Conservation (phyloP, 2,797 vertebrate genomes). For the Urosaurus nigricauda region DNA sequence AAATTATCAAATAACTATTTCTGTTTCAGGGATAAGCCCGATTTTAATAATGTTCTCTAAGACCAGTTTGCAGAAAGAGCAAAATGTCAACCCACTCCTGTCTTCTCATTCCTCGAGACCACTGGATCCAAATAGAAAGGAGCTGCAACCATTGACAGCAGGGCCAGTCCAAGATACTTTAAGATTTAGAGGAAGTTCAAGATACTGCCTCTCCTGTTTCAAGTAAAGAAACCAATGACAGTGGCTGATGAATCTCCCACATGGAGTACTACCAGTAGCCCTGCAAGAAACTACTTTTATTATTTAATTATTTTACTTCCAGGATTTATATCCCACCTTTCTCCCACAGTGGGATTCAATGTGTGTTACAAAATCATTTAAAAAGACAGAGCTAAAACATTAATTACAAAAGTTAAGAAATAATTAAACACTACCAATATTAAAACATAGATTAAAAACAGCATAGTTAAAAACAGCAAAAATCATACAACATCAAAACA, state of each 20-base stretch:
- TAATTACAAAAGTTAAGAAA: no score
- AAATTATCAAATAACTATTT: constrained; percentile 6
- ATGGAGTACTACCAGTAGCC: no score
- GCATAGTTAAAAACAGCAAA: no score
- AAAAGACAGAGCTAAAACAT: no score
- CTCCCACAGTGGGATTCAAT: no score
- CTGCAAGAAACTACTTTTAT: no score
- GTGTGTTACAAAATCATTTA: no score
- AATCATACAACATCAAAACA: no score
- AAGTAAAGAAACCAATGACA: background rate
- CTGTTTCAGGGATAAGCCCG: background rate
- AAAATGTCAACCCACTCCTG: background rate
- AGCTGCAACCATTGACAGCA: background rate
- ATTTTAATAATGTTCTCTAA: background rate
- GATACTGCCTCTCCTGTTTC: background rate
- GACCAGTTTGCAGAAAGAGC: background rate
- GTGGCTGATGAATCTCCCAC: background rate
- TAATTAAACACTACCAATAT: no score
- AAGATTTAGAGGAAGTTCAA: background rate
- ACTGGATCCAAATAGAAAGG: background rate
- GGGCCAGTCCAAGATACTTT: background rate
- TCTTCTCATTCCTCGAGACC: background rate
- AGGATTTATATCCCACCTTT: no score
- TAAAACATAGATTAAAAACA: no score
- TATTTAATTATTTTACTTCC: no score